phyloP scores from a whole-genome alignment of 2,113 vertebrate species.

The Channa argus region DNA sequence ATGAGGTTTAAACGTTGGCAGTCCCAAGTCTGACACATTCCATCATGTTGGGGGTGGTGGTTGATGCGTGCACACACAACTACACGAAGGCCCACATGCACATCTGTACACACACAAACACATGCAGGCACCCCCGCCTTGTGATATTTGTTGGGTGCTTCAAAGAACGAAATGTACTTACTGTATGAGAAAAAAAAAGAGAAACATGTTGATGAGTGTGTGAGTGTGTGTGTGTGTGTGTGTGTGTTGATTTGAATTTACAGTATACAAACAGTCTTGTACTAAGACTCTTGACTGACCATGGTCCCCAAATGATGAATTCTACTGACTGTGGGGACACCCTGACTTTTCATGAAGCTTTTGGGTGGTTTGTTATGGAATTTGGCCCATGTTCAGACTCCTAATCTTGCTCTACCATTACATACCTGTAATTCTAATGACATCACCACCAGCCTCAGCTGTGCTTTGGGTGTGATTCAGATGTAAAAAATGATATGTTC shows the following conservation, averaged over 20 bases:
- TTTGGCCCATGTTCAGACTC: neutral
- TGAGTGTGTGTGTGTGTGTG: conserved; percentile 13
- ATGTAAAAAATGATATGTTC: too few relatives aligned
- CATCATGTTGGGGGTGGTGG: conserved; percentile 73
- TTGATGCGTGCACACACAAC: neutral
- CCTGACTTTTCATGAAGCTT: neutral
- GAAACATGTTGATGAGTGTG: conserved; percentile 1
- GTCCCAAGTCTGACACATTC: conserved; percentile 82
- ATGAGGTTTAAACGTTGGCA: conserved; percentile 85
- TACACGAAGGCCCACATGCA: neutral
- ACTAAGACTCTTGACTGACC: neutral
- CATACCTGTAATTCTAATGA: too few relatives aligned
- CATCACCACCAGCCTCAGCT: too few relatives aligned
- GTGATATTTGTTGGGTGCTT: conserved; percentile 41
- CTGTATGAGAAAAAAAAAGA: conserved; percentile 2
- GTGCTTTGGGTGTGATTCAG: too few relatives aligned
- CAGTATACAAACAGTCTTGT: neutral
- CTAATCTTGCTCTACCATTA: too few relatives aligned
- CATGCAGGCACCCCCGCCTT: conserved; percentile 8
- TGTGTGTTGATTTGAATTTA: conserved; percentile 8
- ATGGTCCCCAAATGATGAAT: too few relatives aligned
- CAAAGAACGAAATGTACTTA: conserved; percentile 32
- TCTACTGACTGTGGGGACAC: neutral
- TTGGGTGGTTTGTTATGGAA: neutral
- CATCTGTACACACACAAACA: neutral